phyloP scores from a whole-genome alignment of 1,140 invertebrate genomes.

The Drosophila tsacasi region DNA sequence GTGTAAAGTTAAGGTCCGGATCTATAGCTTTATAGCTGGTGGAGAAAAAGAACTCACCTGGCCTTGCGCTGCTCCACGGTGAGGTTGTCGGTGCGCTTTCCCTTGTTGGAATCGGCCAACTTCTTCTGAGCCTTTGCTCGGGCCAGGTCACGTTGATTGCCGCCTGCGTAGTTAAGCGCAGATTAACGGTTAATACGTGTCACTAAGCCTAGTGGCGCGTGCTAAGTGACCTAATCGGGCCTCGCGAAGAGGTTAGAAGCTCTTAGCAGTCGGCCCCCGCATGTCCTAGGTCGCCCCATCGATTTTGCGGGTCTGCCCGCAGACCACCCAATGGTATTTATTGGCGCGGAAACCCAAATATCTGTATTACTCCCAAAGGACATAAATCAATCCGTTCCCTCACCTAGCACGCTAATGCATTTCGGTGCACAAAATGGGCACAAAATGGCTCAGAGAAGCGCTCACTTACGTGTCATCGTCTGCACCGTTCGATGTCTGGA shows the following conservation, averaged over 20 bases:
- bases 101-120: constrained; percentile 89
- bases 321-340: too few species aligned
- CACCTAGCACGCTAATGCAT: neutral
- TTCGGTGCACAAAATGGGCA: neutral
- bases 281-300: constrained; percentile 23
- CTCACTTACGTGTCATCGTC: constrained; percentile 55
- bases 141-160: constrained; percentile 95
- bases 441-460: constrained; percentile 4
- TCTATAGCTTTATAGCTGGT: neutral
- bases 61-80: constrained; percentile 92
- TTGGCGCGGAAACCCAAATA: neutral
- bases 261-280: neutral
- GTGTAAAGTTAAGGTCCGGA: neutral
- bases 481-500: constrained; percentile 1
- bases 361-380: neutral
- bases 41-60: constrained; percentile 87
- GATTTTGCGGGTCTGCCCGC: constrained; percentile 23
- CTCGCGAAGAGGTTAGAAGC: constrained; percentile 48
- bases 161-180: constrained; percentile 86
- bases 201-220: constrained; percentile 33
- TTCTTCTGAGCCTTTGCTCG: constrained; percentile 93
- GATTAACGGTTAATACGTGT: constrained; percentile 11
- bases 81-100: constrained; percentile 89
- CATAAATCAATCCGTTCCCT: neutral
- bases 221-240: constrained; percentile 18